phyloP scores from a whole-genome alignment of 2,888 invertebrate species.

The Volucella bombylans region DNA sequence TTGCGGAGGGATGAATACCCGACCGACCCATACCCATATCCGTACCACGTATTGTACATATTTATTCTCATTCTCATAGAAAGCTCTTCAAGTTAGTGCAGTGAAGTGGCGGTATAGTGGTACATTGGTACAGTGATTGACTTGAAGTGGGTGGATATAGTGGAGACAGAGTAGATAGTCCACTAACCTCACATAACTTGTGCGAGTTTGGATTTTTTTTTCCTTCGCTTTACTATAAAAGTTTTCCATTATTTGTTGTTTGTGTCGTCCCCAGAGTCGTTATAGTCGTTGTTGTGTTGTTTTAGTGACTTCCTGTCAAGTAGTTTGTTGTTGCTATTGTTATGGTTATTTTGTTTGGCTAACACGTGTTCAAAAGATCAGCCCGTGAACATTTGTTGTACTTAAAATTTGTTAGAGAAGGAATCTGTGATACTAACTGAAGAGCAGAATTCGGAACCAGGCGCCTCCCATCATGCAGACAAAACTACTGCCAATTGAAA shows the following conservation, averaged over 20 bases:
- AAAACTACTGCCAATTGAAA: slow-evolving; percentile 69
- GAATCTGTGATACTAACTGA: background rate
- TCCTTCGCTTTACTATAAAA: slow-evolving; percentile 32
- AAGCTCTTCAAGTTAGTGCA: slow-evolving; percentile 33
- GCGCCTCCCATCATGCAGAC: slow-evolving; percentile 56
- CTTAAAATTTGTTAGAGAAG: slow-evolving; percentile 1
- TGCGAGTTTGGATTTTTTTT: slow-evolving; percentile 32
- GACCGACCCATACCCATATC: no score
- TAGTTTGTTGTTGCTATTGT: background rate
- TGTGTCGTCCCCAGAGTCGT: slow-evolving; percentile 33
- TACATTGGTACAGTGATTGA: slow-evolving; percentile 49
- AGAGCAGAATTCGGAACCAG: slow-evolving; percentile 20
- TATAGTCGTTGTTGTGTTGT: background rate
- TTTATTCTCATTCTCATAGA: background rate
- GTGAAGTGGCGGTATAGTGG: slow-evolving; percentile 16
- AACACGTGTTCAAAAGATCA: slow-evolving; percentile 18
- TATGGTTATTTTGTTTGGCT: slow-evolving; percentile 33
- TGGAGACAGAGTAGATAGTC: slow-evolving; percentile 21
- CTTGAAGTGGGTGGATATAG: slow-evolving; percentile 63
- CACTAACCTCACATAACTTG: slow-evolving; percentile 38
- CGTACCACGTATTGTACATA: no score
- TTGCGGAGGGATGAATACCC: background rate
- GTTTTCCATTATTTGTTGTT: slow-evolving; percentile 26
- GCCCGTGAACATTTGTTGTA: background rate
- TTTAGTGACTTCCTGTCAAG: slow-evolving; percentile 61